Conservation (phyloP, 1,140 invertebrate genomes). For the Reticulitermes speratus region DNA sequence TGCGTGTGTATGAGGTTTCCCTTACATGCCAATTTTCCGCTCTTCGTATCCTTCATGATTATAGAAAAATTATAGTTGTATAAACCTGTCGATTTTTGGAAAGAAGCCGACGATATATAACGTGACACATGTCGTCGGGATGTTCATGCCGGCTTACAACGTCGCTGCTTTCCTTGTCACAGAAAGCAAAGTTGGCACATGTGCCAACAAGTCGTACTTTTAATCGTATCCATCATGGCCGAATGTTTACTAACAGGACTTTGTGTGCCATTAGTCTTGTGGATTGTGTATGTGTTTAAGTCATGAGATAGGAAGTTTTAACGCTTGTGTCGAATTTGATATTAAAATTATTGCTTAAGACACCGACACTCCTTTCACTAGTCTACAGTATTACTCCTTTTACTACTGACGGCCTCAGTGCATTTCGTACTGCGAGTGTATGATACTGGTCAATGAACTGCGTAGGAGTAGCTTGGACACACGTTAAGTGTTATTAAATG, state of each 20-base stretch:
- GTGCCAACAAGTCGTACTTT: neutral
- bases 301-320: neutral
- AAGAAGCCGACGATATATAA: no score
- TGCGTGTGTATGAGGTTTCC: no score
- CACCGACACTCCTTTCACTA: neutral
- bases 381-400: neutral
- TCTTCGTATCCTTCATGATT: no score
- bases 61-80: no score
- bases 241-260: neutral
- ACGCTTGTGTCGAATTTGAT: neutral
- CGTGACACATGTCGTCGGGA: no score
- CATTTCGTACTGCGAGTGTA: no score
- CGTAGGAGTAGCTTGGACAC: no score
- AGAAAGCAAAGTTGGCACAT: neutral
- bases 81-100: no score
- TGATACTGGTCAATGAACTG: no score
- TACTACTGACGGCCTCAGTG: neutral
- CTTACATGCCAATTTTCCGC: no score
- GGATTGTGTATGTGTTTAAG: conserved; percentile 1
- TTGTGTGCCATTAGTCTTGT: neutral
- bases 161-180: neutral
- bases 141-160: neutral
- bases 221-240: neutral
- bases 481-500: no score
- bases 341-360: neutral